Percentiles rank a stretch among this genome's conserved stretches.
Conservation (phyloP, 2,113 vertebrate genomes). For the Onychostoma macrolepis region DNA sequence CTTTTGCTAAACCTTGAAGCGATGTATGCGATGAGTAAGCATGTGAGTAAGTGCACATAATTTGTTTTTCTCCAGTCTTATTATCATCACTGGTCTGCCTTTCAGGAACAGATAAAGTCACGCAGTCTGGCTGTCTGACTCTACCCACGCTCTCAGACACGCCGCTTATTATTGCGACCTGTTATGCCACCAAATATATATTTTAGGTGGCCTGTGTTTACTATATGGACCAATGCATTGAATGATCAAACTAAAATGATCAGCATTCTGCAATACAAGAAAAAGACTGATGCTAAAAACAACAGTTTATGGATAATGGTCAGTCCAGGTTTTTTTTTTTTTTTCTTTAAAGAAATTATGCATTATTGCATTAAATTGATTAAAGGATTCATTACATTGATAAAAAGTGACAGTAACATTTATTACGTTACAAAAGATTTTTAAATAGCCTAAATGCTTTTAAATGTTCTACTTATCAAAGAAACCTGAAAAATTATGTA, state of each 20-base stretch:
- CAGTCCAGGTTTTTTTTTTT: neutral
- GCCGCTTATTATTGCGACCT: neutral
- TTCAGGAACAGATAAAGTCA: slow-evolving; percentile 47
- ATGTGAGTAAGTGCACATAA: slow-evolving; percentile 47
- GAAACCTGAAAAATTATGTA: neutral
- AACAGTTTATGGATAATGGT: neutral
- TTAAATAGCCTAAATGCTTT: neutral
- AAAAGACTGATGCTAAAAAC: neutral
- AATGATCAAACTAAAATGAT: neutral
- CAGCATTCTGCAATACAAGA: slow-evolving; percentile 1
- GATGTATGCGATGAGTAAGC: slow-evolving; percentile 34
- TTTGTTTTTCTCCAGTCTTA: slow-evolving; percentile 45
- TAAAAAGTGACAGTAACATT: neutral
- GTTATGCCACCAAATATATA: neutral
- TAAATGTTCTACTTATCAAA: neutral
- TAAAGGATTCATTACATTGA: neutral
- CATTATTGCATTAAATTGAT: no score
- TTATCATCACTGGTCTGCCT: slow-evolving; percentile 50
- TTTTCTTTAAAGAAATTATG: no score
- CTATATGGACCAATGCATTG: neutral
- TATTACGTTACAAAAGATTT: neutral
- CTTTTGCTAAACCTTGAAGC: slow-evolving; percentile 23
- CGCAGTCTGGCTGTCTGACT: slow-evolving; percentile 30
- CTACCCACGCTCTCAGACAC: neutral
- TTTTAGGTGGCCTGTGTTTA: neutral